Conservation (phyloP, 2,888 invertebrate genomes). For the Philonicus albiceps region DNA sequence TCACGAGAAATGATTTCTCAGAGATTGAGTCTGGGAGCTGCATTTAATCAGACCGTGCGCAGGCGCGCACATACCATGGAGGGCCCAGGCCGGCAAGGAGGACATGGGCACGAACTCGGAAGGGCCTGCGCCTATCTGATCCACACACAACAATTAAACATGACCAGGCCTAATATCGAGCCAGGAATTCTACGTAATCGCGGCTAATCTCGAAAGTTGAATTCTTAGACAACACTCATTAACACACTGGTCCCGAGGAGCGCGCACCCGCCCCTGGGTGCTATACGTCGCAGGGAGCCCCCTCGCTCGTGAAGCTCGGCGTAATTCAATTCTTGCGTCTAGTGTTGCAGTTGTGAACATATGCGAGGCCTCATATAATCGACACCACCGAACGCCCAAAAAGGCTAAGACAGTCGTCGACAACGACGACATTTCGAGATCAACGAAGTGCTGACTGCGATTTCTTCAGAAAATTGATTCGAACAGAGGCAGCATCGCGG, state of each 20-base stretch:
- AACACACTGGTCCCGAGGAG: constrained; percentile 42
- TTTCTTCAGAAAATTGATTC: constrained; percentile 30
- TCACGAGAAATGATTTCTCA: constrained; percentile 49
- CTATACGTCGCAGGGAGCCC: neutral
- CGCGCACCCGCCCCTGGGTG: neutral
- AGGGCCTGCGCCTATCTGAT: constrained; percentile 43
- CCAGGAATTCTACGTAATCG: constrained; percentile 48
- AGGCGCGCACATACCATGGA: neutral
- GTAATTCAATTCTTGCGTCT: constrained; percentile 41
- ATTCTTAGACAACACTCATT: constrained; percentile 48
- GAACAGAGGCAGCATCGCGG: neutral
- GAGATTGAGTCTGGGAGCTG: constrained; percentile 44
- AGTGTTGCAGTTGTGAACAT: constrained; percentile 9
- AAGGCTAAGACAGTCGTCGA: neutral
- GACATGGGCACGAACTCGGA: constrained; percentile 38
- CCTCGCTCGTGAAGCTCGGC: neutral
- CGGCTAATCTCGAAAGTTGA: constrained; percentile 41
- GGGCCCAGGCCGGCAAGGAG: neutral
- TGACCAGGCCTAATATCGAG: constrained; percentile 48
- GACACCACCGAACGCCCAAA: constrained; percentile 12
- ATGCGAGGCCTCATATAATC: constrained; percentile 11
- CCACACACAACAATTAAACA: constrained; percentile 50
- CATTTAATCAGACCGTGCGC: constrained; percentile 41
- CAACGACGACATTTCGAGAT: constrained; percentile 6
- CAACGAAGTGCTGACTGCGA: constrained; percentile 15